These are phyloP conservation scores for Agriopis aurantiaria DNA, from an alignment of 2,888 invertebrate genomes.

Conservation along the genomic window DNA sequence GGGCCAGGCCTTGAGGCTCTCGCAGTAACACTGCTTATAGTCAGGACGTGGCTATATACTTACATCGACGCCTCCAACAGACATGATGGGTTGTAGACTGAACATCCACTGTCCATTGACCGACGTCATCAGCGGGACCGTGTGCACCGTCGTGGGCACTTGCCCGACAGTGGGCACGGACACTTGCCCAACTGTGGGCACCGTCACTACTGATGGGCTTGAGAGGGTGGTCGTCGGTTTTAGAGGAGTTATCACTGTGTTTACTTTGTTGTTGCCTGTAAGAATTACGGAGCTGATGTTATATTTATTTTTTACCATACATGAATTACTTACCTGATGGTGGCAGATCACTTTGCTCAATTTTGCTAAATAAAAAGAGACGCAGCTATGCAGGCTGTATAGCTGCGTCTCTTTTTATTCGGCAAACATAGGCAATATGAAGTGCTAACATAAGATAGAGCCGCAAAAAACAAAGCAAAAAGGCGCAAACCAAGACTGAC, in stretches of 20 bases:
- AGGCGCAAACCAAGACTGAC: no score
- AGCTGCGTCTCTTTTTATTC: no score
- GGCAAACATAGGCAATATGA: no score
- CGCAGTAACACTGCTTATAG: no score
- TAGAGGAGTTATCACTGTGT: constrained; percentile 62
- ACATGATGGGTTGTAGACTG: constrained; percentile 80
- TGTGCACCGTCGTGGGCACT: constrained; percentile 68
- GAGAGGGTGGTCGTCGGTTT: constrained; percentile 43
- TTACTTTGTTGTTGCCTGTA: constrained; percentile 62
- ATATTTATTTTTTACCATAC: no score
- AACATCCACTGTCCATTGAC: constrained; percentile 83
- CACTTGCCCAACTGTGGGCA: constrained; percentile 51
- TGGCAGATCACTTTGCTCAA: no score
- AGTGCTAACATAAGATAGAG: no score
- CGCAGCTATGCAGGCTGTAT: no score
- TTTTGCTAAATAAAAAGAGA: no score
- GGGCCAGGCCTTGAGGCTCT: no score
- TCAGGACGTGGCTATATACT: constrained; percentile 46
- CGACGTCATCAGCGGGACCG: constrained; percentile 76
- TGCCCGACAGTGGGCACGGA: constrained; percentile 44
- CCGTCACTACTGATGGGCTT: constrained; percentile 31
- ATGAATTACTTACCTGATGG: no score
- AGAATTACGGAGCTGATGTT: not conserved
- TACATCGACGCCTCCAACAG: constrained; percentile 75
- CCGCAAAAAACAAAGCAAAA: no score